Evolutionary conservation across 2,888 invertebrate genomes (phyloP).

Genomic region (Drosophila phalerata): DNA sequence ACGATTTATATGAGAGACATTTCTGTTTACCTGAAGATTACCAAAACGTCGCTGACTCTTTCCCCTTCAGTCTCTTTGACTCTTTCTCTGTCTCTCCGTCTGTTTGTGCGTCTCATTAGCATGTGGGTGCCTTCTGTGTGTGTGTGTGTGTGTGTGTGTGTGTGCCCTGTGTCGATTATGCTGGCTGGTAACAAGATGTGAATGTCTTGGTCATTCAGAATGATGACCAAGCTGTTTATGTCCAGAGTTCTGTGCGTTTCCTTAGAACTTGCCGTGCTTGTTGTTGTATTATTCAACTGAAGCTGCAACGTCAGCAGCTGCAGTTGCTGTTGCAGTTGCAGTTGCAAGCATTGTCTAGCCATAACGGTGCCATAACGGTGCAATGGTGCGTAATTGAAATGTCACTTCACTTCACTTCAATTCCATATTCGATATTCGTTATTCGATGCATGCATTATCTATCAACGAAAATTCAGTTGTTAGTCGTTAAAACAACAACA

Average conservation of each 20-base stretch:
- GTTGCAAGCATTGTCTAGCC: conserved; percentile 41
- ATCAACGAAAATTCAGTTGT: conserved; percentile 30
- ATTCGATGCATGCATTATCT: conserved; percentile 29
- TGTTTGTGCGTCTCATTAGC: conserved; percentile 66
- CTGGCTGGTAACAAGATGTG: conserved; percentile 29
- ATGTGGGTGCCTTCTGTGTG: conserved; percentile 58
- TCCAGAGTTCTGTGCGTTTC: conserved; percentile 30
- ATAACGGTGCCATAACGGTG: conserved; percentile 57
- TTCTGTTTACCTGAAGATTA: conserved; percentile 1
- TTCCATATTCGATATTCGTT: neutral
- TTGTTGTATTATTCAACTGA: conserved; percentile 6
- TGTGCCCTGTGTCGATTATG: conserved; percentile 25
- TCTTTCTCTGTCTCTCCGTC: conserved; percentile 5
- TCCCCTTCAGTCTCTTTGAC: neutral
- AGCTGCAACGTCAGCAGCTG: conserved; percentile 46
- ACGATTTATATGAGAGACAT: conserved; percentile 60
- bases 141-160: conserved; percentile 16
- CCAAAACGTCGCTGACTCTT: conserved; percentile 7
- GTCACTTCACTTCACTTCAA: conserved; percentile 29
- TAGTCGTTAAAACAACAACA: conserved; percentile 10
- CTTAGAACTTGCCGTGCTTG: conserved; percentile 53
- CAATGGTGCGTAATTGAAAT: conserved; percentile 65
- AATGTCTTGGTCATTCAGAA: conserved; percentile 29
- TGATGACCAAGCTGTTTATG: conserved; percentile 64
- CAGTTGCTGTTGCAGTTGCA: conserved; percentile 19